Percentiles rank a stretch among this genome's conserved stretches.
These are phyloP conservation scores for Cichlasoma orientale DNA, from an alignment of 2,797 vertebrate species.

Conservation along the genomic window DNA sequence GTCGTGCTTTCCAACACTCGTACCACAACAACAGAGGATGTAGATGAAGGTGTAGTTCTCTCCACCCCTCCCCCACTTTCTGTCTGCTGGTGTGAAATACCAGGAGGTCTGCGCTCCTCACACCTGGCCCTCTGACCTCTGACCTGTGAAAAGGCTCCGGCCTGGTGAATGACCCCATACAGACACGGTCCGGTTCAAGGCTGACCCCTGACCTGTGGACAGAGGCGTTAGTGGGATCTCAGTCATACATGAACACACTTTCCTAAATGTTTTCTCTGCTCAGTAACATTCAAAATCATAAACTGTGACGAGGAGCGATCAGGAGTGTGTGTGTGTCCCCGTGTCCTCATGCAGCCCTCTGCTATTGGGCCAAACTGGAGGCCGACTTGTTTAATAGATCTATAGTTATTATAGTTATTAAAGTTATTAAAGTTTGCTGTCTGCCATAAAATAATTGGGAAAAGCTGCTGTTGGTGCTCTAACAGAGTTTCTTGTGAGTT, in stretches of 20 bases:
- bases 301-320: not conserved
- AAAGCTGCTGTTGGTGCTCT: not conserved
- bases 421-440: rapidly evolving
- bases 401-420: not conserved
- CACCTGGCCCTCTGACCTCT: constrained; percentile 57
- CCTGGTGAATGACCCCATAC: constrained; percentile 50
- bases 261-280: not conserved
- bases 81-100: constrained; percentile 64
- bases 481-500: not conserved
- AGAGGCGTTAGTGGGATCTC: constrained; percentile 19
- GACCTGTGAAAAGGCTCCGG: constrained; percentile 44
- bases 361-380: no score
- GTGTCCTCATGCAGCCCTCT: no score
- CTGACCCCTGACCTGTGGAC: constrained; percentile 46
- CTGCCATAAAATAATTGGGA: not conserved
- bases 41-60: constrained; percentile 28
- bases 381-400: not conserved
- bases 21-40: not conserved
- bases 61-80: not conserved
- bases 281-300: not conserved
- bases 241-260: constrained; percentile 15
- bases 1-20: not conserved
- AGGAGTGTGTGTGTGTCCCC: no score
- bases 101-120: constrained; percentile 57
- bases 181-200: constrained; percentile 15